Conservation (phyloP, 2,113 vertebrate genomes). For the Orientallactaga bullata region DNA sequence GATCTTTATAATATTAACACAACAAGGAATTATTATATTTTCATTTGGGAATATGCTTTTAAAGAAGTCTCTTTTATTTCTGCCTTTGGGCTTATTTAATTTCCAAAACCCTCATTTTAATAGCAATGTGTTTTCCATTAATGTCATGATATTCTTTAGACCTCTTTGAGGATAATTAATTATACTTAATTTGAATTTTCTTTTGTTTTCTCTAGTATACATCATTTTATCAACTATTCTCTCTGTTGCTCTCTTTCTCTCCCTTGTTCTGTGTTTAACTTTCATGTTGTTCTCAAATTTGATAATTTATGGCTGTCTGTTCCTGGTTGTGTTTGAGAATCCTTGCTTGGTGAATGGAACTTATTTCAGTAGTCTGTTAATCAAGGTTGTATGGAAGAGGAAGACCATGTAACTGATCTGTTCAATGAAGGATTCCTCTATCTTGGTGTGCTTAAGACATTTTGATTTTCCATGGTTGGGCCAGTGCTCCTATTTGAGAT, state of each 20-base stretch:
- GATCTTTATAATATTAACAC: constrained; percentile 45
- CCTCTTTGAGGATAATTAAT: constrained; percentile 62
- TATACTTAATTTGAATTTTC: constrained; percentile 56
- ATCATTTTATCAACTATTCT: constrained; percentile 19
- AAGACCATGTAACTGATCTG: neutral
- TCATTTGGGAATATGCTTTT: constrained; percentile 44
- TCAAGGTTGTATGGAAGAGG: neutral
- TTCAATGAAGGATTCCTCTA: neutral
- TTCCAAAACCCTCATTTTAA: constrained; percentile 52
- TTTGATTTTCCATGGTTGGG: neutral
- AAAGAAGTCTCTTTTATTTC: constrained; percentile 55
- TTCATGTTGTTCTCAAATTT: constrained; percentile 28
- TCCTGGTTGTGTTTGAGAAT: constrained; percentile 19
- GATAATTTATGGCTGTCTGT: constrained; percentile 6
- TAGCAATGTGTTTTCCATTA: constrained; percentile 56
- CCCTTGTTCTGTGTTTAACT: constrained; percentile 11
- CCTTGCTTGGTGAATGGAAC: neutral
- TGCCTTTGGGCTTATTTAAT: constrained; percentile 58
- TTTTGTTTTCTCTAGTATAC: constrained; percentile 40
- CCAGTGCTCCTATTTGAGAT: neutral
- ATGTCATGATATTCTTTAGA: constrained; percentile 54
- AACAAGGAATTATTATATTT: constrained; percentile 48
- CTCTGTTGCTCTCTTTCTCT: neutral
- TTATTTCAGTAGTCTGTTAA: neutral
- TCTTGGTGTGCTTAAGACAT: neutral